Evolutionary conservation across 2,888 invertebrate genomes (phyloP), one percentile per base, ranked within the genome.

Genomic region (Acrobasis repandana): DNA sequence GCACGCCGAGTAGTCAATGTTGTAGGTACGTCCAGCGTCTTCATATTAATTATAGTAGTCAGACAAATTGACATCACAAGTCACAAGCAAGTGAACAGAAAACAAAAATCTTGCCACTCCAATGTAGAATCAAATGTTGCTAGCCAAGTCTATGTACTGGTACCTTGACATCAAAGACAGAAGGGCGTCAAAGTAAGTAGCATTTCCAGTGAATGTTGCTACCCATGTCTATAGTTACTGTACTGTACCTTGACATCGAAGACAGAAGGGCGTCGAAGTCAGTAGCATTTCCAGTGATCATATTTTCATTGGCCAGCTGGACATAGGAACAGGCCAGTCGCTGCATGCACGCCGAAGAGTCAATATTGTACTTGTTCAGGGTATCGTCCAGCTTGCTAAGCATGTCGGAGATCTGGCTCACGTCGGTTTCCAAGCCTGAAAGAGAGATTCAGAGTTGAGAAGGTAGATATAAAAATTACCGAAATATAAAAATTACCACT

Each of bases 261-360:
- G 94, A 91, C 60, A 95, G 86, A 38, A 95, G 77, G 60, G 93
- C 91, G 74, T 95, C 95, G 62, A 95, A 88, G 61, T 94, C 94
- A 9, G 94, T 94, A 0, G 94, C 93, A 67, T 94, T 93, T 2
- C 95, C 95, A 36, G 86, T 85, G 62, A 93, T 82, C 76, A 94
- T 90, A 73, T 95, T 95, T 67, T 93, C 94, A 67, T 94, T 94
- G 0, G 96, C 95, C 46, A 95, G 93, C 67, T 95, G 94, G 0
- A 96, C 94, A 76, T 96, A 96, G 0, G 94, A 94, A 73, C 96
- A 96, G 34, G 95, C 93, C 6, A 95, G 88, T 9, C 95, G 90
- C 82, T 95, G 95, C 92, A 94, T 93, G 71, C 96, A 96, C 3
- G 94, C 93, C 1, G 94, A 93, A 0, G 95, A 95, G 77, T 96